Base-by-base conservation (phyloP, 2,113 vertebrate genomes). In the Paraplagusia blochii region DNA sequence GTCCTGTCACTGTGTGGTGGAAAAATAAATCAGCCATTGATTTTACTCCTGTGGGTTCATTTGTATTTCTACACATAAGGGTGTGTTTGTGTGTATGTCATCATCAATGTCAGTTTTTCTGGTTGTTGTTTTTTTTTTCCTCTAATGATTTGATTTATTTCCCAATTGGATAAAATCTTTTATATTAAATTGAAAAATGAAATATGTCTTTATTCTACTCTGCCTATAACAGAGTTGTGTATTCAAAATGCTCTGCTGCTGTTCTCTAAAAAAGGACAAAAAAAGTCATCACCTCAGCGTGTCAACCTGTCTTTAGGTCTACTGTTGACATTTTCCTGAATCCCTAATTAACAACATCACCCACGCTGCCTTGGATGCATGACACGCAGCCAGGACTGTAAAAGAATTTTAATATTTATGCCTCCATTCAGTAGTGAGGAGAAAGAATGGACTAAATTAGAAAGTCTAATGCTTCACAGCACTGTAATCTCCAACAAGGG, bases 1-100 rank as follows among this genome's bases (percentile, higher is more conserved):
- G 44, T 44, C 38, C 42, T 11, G 36, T 47, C 36, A 16, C 69
- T 44, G 56, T 49, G 50, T 52, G 59, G n/a, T 69, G 81, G 84
- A 85, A 85, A 76, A 63, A 87, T 65, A 19, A 65, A 88, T 86
- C 43, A 77, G 79, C 74, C 65, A 87, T 86, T 82, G 84, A 87
- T 86, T 77, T 64, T 44, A 55, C 66, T 75, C 53, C 79, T 79
- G 77, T 80, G 79, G 77, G 44, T 70, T 53, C 43, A 69, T 73
- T 76, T 80, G 68, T 74, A 19, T 59, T 49, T 53, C 53, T 61
- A 57, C 46, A 46, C 15, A 43, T 42, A 51, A 52, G 63, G 57
- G 63, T 53, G 46, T 14, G 49, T 53, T 51, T 52, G 60, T 52
- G 49, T 46, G 19, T 56, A 33, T 53, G 22, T 29, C 22, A 29